These are phyloP conservation scores for Xiphorhynchus erythropygius DNA, from an alignment of 2,797 vertebrate species.

Conservation along the genomic window DNA sequence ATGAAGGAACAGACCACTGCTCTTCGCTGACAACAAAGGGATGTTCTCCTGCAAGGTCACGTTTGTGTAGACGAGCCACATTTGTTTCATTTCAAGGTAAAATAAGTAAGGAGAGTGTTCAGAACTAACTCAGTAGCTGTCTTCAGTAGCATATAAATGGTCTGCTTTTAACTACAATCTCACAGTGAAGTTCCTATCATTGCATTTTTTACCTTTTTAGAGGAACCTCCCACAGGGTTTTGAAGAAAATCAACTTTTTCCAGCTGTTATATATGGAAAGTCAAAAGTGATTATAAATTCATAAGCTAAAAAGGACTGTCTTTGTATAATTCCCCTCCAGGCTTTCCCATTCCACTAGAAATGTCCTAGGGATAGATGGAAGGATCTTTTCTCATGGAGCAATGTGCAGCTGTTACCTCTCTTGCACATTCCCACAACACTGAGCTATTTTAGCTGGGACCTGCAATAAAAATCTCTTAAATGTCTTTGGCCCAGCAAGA, in stretches of 20 bases:
- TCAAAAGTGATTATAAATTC: background rate
- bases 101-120: background rate
- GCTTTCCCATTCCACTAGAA: background rate
- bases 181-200: background rate
- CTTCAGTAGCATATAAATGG: background rate
- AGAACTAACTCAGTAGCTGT: background rate
- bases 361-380: background rate
- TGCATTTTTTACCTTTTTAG: background rate
- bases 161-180: background rate
- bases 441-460: background rate
- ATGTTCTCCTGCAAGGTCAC: background rate
- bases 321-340: background rate
- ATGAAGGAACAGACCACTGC: background rate
- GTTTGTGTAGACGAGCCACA: rapidly evolving
- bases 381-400: background rate
- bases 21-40: background rate
- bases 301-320: background rate
- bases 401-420: background rate
- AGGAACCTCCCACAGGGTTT: background rate
- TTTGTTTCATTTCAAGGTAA: background rate
- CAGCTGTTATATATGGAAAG: background rate
- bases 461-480: background rate
- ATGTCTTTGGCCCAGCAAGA: background rate
- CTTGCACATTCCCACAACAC: background rate
- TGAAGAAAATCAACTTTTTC: background rate